A percentile compares a stretch with the other conserved stretches of the same genome.
Conservation (phyloP, 2,797 vertebrate genomes). For the Acestrorhynchus altus region DNA sequence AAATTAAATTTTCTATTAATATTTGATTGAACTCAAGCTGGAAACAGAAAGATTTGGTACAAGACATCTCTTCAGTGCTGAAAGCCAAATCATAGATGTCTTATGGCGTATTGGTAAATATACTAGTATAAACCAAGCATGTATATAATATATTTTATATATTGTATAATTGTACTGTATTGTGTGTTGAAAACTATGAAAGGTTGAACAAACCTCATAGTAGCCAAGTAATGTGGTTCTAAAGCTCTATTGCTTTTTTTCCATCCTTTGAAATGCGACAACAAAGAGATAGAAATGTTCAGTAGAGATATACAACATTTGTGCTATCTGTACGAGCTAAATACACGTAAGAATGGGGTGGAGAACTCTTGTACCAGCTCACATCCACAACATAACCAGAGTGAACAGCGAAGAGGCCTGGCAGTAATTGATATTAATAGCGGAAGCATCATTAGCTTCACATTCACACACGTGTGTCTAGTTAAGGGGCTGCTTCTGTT, state of each 20-base stretch:
- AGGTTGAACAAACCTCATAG: not conserved
- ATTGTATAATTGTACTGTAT: no score
- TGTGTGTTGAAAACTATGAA: no score
- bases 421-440: slow-evolving; percentile 14
- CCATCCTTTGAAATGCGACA: no score
- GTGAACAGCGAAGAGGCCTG: not conserved
- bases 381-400: not conserved
- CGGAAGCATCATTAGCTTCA: not conserved
- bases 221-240: not conserved
- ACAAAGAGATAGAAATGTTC: not conserved
- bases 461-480: slow-evolving; percentile 31
- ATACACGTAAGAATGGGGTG: not conserved
- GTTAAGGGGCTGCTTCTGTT: slow-evolving; percentile 28
- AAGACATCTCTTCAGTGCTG: no score
- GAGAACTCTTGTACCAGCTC: slow-evolving; percentile 3
- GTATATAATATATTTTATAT: no score
- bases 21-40: no score
- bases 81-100: no score
- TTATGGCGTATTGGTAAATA: no score
- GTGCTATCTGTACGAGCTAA: not conserved
- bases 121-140: no score
- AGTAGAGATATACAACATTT: not conserved
- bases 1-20: no score
- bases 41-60: no score
- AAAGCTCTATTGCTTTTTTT: not conserved